Base-by-base conservation (phyloP, 2,888 invertebrate species). In the Macroteleia sp. region DNA sequence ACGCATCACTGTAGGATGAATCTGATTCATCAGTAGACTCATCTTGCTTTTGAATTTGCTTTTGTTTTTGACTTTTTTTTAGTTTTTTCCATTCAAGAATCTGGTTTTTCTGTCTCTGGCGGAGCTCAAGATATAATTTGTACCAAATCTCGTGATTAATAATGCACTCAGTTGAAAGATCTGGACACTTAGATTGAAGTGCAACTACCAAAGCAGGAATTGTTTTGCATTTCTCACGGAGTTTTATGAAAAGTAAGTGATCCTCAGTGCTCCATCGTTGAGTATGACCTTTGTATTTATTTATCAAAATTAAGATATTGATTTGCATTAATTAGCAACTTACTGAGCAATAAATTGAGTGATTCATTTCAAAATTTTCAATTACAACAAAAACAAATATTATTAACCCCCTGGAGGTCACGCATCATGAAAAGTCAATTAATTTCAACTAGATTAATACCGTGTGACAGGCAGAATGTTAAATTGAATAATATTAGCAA, bases 111-210 rank as follows among this genome's bases (percentile, higher is more conserved):
- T 92, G 92, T 69, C 91, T 91, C 5, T 89, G 87, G 22, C 92
- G 91, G 39, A 93, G 82, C 2, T 87, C 79, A 9, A 91, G 74
- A 81, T 93, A 93, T 59, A 90, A 83, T 66, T 89, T 89, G 82
- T 92, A 92, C 93, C 93, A 93, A 3, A 90, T 87, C 61, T 92
- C 92, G 82, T 93, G 93, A 66, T 88, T 87, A 10, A 91, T 85
- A 28, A 93, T 91, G 17, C 88, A 86, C 50, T 92, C 91, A 8
- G 80, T 75, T 1, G 88, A 82, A 9, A 91, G 16, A 61, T 91
- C 90, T 0, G 90, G 90, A 79, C 86, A 90, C 22, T 86, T 88
- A 28, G 69, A 81, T 62, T 84, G 86, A 10, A 91, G 78, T 1
- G 86, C 86, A 0, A 39, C 36, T 0, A 90, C 87, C 14, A 91